Base-by-base conservation (phyloP, 2,797 vertebrate genomes). In the Merluccius polli region DNA sequence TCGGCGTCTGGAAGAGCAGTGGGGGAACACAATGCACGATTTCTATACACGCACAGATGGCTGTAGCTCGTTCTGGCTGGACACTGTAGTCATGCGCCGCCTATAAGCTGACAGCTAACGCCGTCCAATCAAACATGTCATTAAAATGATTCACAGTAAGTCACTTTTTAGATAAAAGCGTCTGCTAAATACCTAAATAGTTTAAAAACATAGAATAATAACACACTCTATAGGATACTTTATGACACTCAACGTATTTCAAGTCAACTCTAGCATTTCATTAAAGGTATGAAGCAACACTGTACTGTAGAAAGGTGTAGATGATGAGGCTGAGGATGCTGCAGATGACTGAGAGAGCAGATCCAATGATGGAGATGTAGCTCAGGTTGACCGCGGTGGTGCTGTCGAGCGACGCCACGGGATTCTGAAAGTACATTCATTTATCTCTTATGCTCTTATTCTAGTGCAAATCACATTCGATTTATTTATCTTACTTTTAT, bases 341-440 rank as follows among this genome's bases (percentile, higher is more conserved):
- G 71, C 92, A 92, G 76, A 92, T 0, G 16, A 87, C 72, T 0
- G 93, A 93, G 18, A 94, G 77, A 0, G 82, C 80, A 13, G 93
- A 94, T 29, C 94, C 93, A 3, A 85, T 6, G 35, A 90, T 91
- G 70, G 88, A 88, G 79, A 94, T 90, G 21, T 90, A 92, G 81
- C 27, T 84, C 0, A 94, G 87, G 16, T 18, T 72, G n/a, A 9
- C 21, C 1, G 82, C 75, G 0, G 87, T 69, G 0, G 0, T 18
- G 63, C 74, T 6, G 76, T 76, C 82, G 74, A 91, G 77, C n/a
- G 74, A 63, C 35, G 85, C 1, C 0, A 1, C 18, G 0, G 90
- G 89, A 44, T 90, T 92, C 91, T 92, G 83, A 2, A 77, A 41
- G 31, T 4, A 31, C 3, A 82, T 69, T 32, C 13, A 32, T 69